Evolutionary conservation across 1,140 invertebrate species (phyloP), one percentile per base, ranked within the genome.

Genomic region (Pseudomyrmex concolor): DNA sequence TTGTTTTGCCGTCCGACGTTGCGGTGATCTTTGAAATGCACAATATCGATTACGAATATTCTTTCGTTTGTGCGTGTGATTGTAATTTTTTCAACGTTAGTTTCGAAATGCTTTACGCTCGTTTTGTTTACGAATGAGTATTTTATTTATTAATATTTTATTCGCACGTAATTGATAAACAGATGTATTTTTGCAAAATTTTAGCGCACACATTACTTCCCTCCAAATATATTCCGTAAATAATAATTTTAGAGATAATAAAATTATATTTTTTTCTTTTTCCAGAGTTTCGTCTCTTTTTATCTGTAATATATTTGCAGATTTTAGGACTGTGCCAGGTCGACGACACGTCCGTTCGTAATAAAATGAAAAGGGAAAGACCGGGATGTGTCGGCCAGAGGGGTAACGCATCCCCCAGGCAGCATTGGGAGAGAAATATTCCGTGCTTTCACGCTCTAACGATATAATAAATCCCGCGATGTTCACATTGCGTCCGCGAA

Each of bases 401-500:
- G 78, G 78, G 70, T 82, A 70, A 60, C 78, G 57, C 48, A 62
- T 74, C 78, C 78, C 78, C 70, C 63, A 82, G 71, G 70, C 78
- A 43, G 78, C 45, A 63, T 48, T 59, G 43, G 59, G 68, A 82
- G 68, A 82, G 71, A 82, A 82, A 77, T 83, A 83, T 83, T 78
- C 72, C 81, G 59, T 66, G 81, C 81, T 76, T 83, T 83, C 71
- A 83, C 81, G 81, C 81, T 83, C 72, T 77, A 66, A 83, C 72
- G 81, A 76, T 77, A 83, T 83, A 83, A 83, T 83, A 82, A 82
- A 82, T 82, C 78, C 78, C 60, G 57, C 54, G 78, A 82, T 63
- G 78, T 74, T 82, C 78, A 74, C 78, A 51, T 74, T 48, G 78
- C 78, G 34, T 82, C 48, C 71, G 71, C 71, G 60, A 82, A 82